A percentile compares a stretch with the other conserved stretches of the same genome.
Conservation (phyloP, 2,113 vertebrate species). For the Dendrocopos noguchii region DNA sequence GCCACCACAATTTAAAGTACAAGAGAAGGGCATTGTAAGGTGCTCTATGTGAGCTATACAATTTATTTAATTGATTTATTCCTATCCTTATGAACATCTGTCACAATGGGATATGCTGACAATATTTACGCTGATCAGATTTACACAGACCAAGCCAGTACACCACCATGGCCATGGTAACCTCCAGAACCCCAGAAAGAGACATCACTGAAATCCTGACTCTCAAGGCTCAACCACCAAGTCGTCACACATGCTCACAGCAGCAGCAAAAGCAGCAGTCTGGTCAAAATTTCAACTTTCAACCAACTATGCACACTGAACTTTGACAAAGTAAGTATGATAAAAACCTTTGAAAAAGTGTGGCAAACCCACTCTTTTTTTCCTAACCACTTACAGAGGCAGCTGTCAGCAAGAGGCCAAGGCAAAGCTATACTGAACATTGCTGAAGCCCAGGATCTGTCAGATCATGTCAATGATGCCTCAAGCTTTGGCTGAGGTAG, state of each 20-base stretch:
- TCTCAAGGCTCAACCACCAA: not conserved
- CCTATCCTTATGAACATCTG: not conserved
- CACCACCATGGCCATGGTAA: not conserved
- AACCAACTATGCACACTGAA: accelerated
- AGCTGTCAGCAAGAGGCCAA: not conserved
- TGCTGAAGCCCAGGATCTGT: not conserved
- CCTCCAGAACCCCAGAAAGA: not conserved
- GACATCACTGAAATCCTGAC: not conserved
- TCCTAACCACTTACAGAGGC: not conserved
- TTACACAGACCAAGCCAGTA: not conserved
- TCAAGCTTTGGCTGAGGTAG: not conserved
- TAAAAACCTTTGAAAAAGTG: not conserved
- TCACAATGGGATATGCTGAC: not conserved
- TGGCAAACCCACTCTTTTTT: not conserved
- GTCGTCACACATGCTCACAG: not conserved
- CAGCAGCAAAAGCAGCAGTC: accelerated
- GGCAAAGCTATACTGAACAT: accelerated
- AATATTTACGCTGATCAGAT: not conserved
- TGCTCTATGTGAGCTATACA: not conserved
- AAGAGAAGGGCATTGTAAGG: not conserved
- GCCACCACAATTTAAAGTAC: not conserved
- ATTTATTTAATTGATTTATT: constrained; percentile 10
- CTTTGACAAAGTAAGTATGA: not conserved
- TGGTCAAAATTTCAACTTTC: not conserved
- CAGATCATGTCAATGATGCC: not conserved